A percentile compares a stretch with the other conserved stretches of the same genome.
Conservation (phyloP, 2,888 invertebrate species). For the Orthosia incerta region DNA sequence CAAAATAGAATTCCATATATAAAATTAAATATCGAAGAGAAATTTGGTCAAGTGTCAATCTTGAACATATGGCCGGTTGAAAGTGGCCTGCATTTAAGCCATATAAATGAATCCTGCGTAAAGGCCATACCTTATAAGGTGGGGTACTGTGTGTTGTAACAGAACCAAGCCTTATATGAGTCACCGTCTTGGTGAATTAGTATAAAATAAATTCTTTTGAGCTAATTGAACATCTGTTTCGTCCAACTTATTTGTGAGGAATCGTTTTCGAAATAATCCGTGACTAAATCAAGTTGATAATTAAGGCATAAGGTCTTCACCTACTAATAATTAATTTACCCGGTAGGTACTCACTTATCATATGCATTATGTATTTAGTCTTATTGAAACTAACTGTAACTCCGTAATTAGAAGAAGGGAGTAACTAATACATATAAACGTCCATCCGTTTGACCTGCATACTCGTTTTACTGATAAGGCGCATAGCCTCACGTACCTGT, state of each 20-base stretch:
- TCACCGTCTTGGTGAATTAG: conserved; percentile 85
- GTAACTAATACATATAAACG: conserved; percentile 54
- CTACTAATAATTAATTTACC: conserved; percentile 5
- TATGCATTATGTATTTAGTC: conserved; percentile 36
- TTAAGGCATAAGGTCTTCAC: too few relatives aligned
- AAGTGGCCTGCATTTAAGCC: conserved; percentile 87
- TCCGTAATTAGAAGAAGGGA: conserved; percentile 58
- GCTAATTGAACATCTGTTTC: conserved; percentile 87
- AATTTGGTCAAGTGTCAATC: conserved; percentile 87
- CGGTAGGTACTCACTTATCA: conserved; percentile 18
- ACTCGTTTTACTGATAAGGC: conserved; percentile 64
- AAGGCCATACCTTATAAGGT: conserved; percentile 88
- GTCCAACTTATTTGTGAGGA: conserved; percentile 64
- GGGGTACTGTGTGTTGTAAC: conserved; percentile 82
- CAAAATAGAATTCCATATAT: conserved; percentile 52
- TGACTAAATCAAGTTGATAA: conserved; percentile 59
- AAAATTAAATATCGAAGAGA: conserved; percentile 73
- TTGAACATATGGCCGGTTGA: conserved; percentile 89
- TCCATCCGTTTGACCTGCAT: conserved; percentile 72
- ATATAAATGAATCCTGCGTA: conserved; percentile 87
- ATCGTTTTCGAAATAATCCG: conserved; percentile 57
- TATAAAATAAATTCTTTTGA: conserved; percentile 83
- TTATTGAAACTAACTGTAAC: conserved; percentile 54
- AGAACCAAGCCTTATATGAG: conserved; percentile 84
- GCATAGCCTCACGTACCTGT: conserved; percentile 69